Evolutionary conservation across 2,797 vertebrate species (phyloP).

Genomic region (Halcyon smyrnensis): DNA sequence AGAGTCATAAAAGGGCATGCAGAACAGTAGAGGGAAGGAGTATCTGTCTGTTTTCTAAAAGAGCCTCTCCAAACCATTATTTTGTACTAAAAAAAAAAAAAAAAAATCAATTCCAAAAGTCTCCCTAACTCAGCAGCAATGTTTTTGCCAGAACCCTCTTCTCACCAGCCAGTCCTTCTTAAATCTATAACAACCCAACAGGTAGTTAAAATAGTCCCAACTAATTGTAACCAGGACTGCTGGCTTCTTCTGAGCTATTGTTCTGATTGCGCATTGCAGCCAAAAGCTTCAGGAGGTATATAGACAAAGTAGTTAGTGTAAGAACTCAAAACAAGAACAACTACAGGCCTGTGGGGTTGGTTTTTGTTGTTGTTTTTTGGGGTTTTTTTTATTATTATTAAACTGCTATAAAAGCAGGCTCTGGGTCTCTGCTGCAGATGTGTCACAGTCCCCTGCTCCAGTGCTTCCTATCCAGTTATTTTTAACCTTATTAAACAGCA

Average conservation of each 20-base stretch:
- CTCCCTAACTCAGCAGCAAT: neutral
- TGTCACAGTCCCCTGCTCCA: constrained; percentile 31
- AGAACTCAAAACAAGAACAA: constrained; percentile 42
- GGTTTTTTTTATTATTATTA: neutral
- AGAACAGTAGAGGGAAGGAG: neutral
- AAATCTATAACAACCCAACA: constrained; percentile 47
- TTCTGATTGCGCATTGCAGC: neutral
- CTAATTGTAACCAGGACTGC: constrained; percentile 66
- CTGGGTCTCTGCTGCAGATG: constrained; percentile 55
- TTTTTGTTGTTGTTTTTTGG: neutral
- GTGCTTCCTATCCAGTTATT: constrained; percentile 57
- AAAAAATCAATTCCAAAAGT: neutral
- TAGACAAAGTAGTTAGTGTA: constrained; percentile 8
- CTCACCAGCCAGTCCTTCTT: neutral
- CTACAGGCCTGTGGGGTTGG: neutral
- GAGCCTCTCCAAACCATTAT: neutral
- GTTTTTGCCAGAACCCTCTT: constrained; percentile 19
- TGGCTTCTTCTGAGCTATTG: constrained; percentile 35
- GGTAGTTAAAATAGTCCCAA: constrained; percentile 57
- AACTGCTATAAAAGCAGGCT: constrained; percentile 37
- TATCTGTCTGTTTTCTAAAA: neutral
- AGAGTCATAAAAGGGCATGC: neutral
- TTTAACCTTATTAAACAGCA: constrained; percentile 70
- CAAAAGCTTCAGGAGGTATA: constrained; percentile 35
- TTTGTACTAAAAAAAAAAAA: neutral